phyloP scores from a whole-genome alignment of 1,140 invertebrate genomes.

The Eciton burchellii region DNA sequence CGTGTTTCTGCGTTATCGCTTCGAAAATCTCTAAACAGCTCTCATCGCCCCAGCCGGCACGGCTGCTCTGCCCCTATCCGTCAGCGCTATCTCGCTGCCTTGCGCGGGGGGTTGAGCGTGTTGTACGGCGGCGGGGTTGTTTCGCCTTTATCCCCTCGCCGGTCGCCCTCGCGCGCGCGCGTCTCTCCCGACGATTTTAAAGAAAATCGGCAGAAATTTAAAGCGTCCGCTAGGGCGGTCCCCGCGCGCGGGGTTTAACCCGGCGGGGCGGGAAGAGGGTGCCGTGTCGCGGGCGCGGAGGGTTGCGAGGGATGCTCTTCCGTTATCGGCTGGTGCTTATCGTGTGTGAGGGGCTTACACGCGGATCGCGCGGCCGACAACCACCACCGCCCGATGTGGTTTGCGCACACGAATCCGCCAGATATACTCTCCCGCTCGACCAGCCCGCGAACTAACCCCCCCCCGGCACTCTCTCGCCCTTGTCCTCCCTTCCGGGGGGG shows the following conservation, averaged over 20 bases:
- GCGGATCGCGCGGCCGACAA: constrained; percentile 80
- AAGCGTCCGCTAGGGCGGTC: constrained; percentile 68
- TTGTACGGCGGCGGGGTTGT: constrained; percentile 36
- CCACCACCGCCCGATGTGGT: constrained; percentile 68
- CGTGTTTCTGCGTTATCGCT: constrained; percentile 68
- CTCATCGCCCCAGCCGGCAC: constrained; percentile 62
- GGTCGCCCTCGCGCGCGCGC: constrained; percentile 26
- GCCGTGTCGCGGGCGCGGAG: constrained; percentile 41
- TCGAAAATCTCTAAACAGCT: constrained; percentile 75
- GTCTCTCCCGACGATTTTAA: constrained; percentile 79
- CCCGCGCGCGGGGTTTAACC: constrained; percentile 38
- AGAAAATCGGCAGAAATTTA: constrained; percentile 85
- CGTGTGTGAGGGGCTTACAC: constrained; percentile 83
- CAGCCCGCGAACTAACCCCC: constrained; percentile 62
- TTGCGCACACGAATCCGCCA: constrained; percentile 61
- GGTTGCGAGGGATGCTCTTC: constrained; percentile 66
- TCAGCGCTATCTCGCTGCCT: constrained; percentile 80
- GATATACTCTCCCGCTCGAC: constrained; percentile 69
- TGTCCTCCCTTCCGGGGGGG: not conserved
- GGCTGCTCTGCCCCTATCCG: constrained; percentile 75
- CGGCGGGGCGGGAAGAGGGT: constrained; percentile 33
- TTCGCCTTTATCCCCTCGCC: constrained; percentile 59
- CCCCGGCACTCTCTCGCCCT: constrained; percentile 26
- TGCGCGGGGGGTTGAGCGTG: constrained; percentile 18
- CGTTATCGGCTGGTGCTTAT: constrained; percentile 84